Evolutionary conservation across 2,888 invertebrate genomes (phyloP).

Genomic region (Cremastinae sp.): DNA sequence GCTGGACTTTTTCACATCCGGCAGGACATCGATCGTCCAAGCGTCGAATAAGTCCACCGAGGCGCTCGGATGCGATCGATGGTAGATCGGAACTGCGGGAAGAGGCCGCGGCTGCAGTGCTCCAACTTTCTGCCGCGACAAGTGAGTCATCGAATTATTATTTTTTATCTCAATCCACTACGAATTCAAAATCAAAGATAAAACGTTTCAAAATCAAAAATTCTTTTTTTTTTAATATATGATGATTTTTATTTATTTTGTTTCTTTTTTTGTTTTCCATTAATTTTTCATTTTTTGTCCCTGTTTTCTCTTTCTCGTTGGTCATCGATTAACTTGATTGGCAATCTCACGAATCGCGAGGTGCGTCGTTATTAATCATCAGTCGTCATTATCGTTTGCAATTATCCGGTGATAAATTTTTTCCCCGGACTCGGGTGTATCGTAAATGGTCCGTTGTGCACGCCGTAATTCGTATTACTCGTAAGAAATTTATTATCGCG

Average conservation of each 20-base stretch:
- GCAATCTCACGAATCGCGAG: slow-evolving; percentile 17
- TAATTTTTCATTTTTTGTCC: background rate
- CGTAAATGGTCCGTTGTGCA: too few relatives aligned
- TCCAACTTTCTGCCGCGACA: slow-evolving; percentile 63
- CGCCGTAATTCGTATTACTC: background rate
- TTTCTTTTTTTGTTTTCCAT: too few relatives aligned
- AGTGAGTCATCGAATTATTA: slow-evolving; percentile 60
- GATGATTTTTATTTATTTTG: background rate
- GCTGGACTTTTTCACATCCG: slow-evolving; percentile 33
- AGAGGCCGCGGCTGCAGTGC: slow-evolving; percentile 64
- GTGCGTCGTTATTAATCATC: slow-evolving; percentile 26
- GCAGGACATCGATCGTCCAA: slow-evolving; percentile 57
- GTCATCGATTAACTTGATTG: slow-evolving; percentile 39
- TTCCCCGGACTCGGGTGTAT: too few relatives aligned
- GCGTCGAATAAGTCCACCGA: slow-evolving; percentile 51
- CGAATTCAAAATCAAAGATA: background rate
- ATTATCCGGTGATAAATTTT: slow-evolving; percentile 45
- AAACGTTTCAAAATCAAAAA: background rate
- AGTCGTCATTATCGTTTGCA: slow-evolving; percentile 42
- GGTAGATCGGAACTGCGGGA: slow-evolving; percentile 63
- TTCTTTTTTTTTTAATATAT: background rate
- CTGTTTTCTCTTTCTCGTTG: slow-evolving; percentile 15
- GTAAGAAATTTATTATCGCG: background rate
- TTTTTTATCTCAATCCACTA: slow-evolving; percentile 6
- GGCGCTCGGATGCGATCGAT: slow-evolving; percentile 65